phyloP scores from a whole-genome alignment of 1,140 invertebrate genomes.

The Chironomus tepperi region DNA sequence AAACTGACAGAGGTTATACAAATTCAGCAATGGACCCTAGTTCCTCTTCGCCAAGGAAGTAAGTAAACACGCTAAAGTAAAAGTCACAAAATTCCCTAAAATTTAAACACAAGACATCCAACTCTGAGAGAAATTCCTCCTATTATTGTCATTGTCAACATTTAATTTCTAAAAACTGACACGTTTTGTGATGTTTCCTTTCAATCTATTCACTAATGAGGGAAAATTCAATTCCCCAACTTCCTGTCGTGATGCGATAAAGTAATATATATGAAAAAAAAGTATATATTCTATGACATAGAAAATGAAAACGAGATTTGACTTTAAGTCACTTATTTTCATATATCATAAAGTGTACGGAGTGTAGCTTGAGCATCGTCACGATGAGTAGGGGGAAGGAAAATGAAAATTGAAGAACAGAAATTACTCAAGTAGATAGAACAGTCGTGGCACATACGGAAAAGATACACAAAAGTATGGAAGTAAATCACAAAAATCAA shows the following conservation, averaged over 20 bases:
- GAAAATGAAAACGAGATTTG: not conserved
- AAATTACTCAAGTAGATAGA: not conserved
- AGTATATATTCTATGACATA: not conserved
- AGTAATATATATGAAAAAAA: not conserved
- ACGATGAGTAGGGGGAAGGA: not conserved
- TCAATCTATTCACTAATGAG: conserved; percentile 7
- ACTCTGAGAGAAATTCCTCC: not conserved
- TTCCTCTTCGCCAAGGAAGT: no score
- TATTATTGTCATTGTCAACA: not conserved
- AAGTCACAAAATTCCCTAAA: no score
- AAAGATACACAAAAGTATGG: not conserved
- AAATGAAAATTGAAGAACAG: not conserved
- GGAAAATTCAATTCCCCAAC: conserved; percentile 1
- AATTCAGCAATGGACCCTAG: no score
- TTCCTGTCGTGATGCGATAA: not conserved
- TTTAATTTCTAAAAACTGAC: conserved; percentile 14
- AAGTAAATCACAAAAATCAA: conserved; percentile 10
- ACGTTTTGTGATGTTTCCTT: not conserved
- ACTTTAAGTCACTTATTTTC: not conserved
- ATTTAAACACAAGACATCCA: no score
- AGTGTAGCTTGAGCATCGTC: not conserved
- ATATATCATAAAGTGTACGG: not conserved
- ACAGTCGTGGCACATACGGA: not conserved
- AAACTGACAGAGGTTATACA: no score
- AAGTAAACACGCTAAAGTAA: no score